A percentile compares a stretch with the other conserved stretches of the same genome.
Evolutionary conservation across 2,797 vertebrate genomes (phyloP).

Genomic region (Muscicapa striata): DNA sequence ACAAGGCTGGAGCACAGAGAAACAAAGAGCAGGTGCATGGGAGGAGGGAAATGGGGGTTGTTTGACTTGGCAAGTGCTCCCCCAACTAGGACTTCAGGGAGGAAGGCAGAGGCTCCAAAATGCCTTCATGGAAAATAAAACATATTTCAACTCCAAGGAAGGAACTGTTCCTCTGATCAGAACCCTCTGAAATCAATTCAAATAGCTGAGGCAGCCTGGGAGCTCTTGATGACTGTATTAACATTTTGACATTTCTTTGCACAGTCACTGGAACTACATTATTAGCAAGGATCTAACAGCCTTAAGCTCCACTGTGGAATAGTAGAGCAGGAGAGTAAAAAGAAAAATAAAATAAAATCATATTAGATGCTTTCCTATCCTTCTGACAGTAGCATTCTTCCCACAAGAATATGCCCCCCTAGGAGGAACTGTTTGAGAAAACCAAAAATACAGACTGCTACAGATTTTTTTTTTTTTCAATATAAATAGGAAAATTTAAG

Average conservation of each 20-base stretch:
- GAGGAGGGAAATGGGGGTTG: not conserved
- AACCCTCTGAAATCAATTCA: slow-evolving; percentile 7
- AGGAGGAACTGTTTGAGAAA: not conserved
- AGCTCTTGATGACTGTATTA: slow-evolving; percentile 50
- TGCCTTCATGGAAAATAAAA: not conserved
- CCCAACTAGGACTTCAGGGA: not conserved
- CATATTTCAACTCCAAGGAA: not conserved
- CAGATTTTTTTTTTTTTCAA: not conserved
- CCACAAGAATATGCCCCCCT: not conserved
- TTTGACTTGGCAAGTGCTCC: slow-evolving; percentile 5
- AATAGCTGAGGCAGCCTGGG: slow-evolving; percentile 23
- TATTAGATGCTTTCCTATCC: not conserved
- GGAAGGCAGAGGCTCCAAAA: slow-evolving; percentile 4
- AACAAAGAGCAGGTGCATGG: not conserved
- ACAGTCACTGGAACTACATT: slow-evolving; percentile 24
- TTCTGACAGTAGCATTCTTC: not conserved
- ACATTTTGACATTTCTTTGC: slow-evolving; percentile 49
- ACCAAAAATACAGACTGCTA: not conserved
- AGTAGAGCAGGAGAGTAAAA: not conserved
- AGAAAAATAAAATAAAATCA: not conserved
- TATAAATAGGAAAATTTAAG: not conserved
- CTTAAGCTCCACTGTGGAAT: not conserved
- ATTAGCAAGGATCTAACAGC: slow-evolving; percentile 15
- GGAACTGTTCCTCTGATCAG: not conserved
- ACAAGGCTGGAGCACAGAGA: not conserved